phyloP scores from a whole-genome alignment of 2,797 vertebrate genomes.

The Gephyroberyx darwinii region DNA sequence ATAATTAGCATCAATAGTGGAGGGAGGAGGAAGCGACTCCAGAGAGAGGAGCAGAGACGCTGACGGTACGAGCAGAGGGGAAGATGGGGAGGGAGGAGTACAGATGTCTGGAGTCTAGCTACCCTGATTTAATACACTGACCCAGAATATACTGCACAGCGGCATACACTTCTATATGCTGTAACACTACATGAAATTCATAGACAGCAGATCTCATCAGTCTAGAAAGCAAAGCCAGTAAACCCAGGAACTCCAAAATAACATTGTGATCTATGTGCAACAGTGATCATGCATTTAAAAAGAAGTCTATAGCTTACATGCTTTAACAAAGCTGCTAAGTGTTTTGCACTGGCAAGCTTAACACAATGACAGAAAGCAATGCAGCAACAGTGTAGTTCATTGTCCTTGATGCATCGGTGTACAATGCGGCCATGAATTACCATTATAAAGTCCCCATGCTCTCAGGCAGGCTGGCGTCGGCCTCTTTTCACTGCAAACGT shows the following conservation, averaged over 20 bases:
- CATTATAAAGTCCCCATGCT: slow-evolving; percentile 1
- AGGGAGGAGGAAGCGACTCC: slow-evolving; percentile 25
- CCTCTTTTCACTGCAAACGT: background rate
- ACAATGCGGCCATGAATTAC: background rate
- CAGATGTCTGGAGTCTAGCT: slow-evolving; percentile 71
- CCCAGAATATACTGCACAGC: slow-evolving; percentile 55
- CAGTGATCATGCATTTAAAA: background rate
- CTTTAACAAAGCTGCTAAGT: background rate
- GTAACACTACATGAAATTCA: background rate
- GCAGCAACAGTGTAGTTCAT: background rate
- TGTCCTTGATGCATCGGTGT: background rate
- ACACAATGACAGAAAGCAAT: background rate
- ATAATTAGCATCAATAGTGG: slow-evolving; percentile 74
- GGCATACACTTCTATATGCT: slow-evolving; percentile 11
- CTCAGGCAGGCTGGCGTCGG: slow-evolving; percentile 1
- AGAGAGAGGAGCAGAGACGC: slow-evolving; percentile 24
- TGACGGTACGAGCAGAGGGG: slow-evolving; percentile 57
- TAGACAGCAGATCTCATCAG: background rate
- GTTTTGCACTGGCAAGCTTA: background rate
- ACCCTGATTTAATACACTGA: slow-evolving; percentile 67
- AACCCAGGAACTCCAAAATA: background rate
- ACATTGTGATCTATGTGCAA: background rate
- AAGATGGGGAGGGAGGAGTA: slow-evolving; percentile 53
- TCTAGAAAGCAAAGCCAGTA: background rate
- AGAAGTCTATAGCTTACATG: background rate